A percentile compares a stretch with the other conserved stretches of the same genome.
Evolutionary conservation across 2,888 invertebrate genomes (phyloP).

Genomic region (Iselma pallidipennis): DNA sequence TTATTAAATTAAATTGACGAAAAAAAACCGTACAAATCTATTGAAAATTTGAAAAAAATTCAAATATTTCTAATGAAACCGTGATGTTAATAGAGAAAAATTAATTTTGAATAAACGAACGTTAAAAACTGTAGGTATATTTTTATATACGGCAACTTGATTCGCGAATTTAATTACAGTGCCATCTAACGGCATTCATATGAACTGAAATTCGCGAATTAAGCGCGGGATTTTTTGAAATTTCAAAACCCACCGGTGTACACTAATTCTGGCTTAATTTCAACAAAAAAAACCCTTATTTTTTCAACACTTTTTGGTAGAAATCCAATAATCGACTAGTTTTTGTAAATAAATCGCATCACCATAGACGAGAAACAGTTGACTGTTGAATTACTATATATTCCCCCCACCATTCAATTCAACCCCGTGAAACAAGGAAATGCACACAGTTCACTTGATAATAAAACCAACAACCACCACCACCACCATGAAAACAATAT

Average conservation of each 20-base stretch:
- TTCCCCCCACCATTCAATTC: neutral
- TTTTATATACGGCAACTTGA: conserved; percentile 21
- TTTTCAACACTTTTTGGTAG: no score
- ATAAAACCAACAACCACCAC: neutral
- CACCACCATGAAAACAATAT: neutral
- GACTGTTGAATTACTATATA: neutral
- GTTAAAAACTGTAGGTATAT: no score
- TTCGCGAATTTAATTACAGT: conserved; percentile 19
- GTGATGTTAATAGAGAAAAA: no score
- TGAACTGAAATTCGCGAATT: conserved; percentile 15
- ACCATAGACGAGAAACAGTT: no score
- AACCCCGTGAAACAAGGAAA: neutral
- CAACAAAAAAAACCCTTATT: no score
- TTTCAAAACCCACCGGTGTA: no score
- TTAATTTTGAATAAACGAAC: no score
- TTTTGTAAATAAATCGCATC: no score
- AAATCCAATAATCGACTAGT: no score
- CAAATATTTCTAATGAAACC: no score
- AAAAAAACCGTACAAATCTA: conserved; percentile 19
- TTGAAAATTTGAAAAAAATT: no score
- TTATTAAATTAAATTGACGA: conserved; percentile 7
- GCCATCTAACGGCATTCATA: conserved; percentile 15
- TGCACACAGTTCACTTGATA: neutral
- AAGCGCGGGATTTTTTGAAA: conserved; percentile 13
- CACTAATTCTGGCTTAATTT: no score